Percentiles rank a stretch among this genome's conserved stretches.
phyloP scores from a whole-genome alignment of 2,888 invertebrate genomes.

The Calameuta idolon region DNA sequence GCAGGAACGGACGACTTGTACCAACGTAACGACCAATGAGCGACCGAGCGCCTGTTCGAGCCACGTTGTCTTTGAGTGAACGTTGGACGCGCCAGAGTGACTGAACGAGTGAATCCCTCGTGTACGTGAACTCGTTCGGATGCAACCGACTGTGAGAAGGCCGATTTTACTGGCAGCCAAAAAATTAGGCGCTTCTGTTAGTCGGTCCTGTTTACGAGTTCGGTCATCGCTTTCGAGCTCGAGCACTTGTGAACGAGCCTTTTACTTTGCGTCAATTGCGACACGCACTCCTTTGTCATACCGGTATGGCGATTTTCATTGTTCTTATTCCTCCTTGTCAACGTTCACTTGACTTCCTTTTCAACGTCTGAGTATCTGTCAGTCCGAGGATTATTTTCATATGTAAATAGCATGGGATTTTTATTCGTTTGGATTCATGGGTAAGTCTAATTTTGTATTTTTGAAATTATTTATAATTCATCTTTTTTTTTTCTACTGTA shows the following conservation, averaged over 20 bases:
- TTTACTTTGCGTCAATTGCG: slow-evolving; percentile 1
- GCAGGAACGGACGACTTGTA: slow-evolving; percentile 43
- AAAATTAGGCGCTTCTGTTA: slow-evolving; percentile 28
- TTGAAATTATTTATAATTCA: neutral
- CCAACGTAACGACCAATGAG: neutral
- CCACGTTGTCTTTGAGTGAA: neutral
- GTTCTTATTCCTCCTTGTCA: neutral
- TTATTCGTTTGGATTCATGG: neutral
- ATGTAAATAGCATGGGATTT: neutral
- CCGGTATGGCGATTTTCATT: neutral
- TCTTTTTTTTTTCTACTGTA: neutral
- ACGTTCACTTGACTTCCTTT: neutral
- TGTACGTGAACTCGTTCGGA: slow-evolving; percentile 1
- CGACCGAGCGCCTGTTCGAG: neutral
- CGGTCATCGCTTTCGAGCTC: slow-evolving; percentile 17
- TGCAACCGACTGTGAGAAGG: neutral
- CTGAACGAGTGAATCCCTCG: neutral
- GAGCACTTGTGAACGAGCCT: slow-evolving; percentile 25
- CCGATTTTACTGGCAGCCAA: slow-evolving; percentile 20
- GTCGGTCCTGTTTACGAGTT: slow-evolving; percentile 31
- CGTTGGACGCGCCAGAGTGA: neutral
- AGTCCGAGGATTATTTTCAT: neutral
- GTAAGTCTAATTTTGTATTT: neutral
- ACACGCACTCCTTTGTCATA: neutral
- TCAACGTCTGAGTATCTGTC: neutral